phyloP scores from a whole-genome alignment of 2,113 vertebrate species.

The Meriones unguiculatus region DNA sequence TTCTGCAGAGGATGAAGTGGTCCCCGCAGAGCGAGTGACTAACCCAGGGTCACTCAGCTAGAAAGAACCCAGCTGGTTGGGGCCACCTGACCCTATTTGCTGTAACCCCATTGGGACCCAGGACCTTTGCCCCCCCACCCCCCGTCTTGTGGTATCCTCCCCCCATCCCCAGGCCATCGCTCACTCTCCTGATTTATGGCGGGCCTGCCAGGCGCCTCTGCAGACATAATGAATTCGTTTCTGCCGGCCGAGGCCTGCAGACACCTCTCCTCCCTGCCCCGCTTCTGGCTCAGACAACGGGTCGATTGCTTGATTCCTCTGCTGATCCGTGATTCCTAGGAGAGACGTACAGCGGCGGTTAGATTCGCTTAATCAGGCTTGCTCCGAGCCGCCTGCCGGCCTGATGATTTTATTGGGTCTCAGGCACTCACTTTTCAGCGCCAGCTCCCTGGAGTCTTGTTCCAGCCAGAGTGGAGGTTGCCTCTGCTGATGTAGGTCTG shows the following conservation, averaged over 20 bases:
- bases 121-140: background rate
- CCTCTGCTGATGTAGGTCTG: background rate
- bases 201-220: slow-evolving; percentile 46
- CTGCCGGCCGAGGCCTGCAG: slow-evolving; percentile 68
- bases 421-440: slow-evolving; percentile 53
- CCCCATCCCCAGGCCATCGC: slow-evolving; percentile 70
- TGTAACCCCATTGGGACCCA: rapidly evolving
- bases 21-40: background rate
- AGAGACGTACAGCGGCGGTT: slow-evolving; percentile 60
- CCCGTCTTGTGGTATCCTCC: background rate
- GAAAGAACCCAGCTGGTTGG: background rate
- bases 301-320: slow-evolving; percentile 64
- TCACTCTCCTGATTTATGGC: slow-evolving; percentile 77
- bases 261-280: background rate
- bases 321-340: background rate
- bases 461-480: background rate
- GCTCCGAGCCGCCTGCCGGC: slow-evolving; percentile 25
- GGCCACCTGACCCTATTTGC: background rate
- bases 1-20: background rate
- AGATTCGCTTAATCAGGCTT: slow-evolving; percentile 80
- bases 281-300: slow-evolving; percentile 46
- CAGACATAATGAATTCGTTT: slow-evolving; percentile 79
- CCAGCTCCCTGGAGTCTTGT: background rate
- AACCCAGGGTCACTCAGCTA: background rate
- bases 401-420: slow-evolving; percentile 63